A percentile compares a stretch with the other conserved stretches of the same genome.
phyloP scores from a whole-genome alignment of 2,797 vertebrate species.

The Enteromius paludinosus region DNA sequence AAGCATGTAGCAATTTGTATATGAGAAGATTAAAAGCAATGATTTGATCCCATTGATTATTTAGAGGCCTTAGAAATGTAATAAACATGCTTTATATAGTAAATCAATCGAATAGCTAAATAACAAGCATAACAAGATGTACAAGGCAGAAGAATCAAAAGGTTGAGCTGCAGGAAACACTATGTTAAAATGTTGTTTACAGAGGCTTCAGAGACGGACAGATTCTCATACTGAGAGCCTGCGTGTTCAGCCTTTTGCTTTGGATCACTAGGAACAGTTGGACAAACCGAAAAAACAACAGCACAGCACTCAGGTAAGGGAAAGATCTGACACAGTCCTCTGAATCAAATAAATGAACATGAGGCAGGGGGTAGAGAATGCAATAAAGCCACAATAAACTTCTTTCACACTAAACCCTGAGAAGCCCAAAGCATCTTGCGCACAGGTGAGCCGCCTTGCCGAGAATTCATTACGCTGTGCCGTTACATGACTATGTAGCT shows the following conservation, averaged over 20 bases:
- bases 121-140: not conserved
- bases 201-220: slow-evolving; percentile 18
- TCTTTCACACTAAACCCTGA: not conserved
- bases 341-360: slow-evolving; percentile 47
- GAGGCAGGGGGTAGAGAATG: slow-evolving; percentile 20
- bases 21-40: not conserved
- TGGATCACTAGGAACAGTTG: slow-evolving; percentile 29
- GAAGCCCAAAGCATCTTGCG: not conserved
- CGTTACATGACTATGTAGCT: slow-evolving; percentile 19
- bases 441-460: slow-evolving; percentile 16
- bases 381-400: slow-evolving; percentile 37
- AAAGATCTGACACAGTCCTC: slow-evolving; percentile 41
- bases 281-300: slow-evolving; percentile 42
- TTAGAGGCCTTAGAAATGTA: not conserved
- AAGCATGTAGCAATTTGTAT: not conserved
- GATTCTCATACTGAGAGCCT: slow-evolving; percentile 23
- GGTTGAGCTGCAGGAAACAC: slow-evolving; percentile 19
- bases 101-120: not conserved
- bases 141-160: slow-evolving; percentile 14
- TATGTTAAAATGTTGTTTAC: slow-evolving; percentile 42
- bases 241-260: slow-evolving; percentile 19
- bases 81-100: not conserved
- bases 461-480: slow-evolving; percentile 41
- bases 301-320: slow-evolving; percentile 1
- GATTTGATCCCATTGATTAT: not conserved